These are phyloP conservation scores for Neodiprion lecontei DNA, from an alignment of 1,140 invertebrate species.

Conservation along the genomic window DNA sequence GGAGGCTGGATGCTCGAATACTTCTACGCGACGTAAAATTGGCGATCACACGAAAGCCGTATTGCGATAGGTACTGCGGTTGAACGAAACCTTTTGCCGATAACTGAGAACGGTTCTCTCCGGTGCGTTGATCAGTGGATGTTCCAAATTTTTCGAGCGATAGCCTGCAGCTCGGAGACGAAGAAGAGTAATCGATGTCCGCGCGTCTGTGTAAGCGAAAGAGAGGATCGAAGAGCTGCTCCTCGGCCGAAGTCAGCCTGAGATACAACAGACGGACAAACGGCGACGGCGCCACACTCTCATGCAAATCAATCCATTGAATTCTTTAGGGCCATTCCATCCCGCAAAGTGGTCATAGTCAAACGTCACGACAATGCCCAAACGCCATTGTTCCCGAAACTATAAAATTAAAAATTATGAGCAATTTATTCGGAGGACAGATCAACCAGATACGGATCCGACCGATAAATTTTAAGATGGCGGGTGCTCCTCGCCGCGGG, in stretches of 20 bases:
- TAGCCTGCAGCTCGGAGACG: too few relatives aligned
- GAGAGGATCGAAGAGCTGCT: not conserved
- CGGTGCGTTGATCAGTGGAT: not conserved
- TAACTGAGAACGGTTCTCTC: not conserved
- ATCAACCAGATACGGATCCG: conserved; percentile 13
- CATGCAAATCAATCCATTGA: conserved; percentile 3
- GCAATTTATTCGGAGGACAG: conserved; percentile 16
- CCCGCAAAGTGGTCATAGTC: conserved; percentile 8
- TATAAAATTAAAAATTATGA: conserved; percentile 18
- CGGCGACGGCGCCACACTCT: conserved; percentile 2
- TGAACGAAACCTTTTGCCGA: too few relatives aligned
- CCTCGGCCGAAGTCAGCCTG: not conserved
- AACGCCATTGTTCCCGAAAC: not conserved
- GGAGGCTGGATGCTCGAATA: not conserved
- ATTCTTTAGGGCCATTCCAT: not conserved
- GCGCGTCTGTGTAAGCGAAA: not conserved
- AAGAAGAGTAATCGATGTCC: too few relatives aligned
- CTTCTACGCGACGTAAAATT: not conserved
- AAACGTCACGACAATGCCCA: conserved; percentile 10
- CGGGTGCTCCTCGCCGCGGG: conserved; percentile 4
- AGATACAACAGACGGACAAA: not conserved
- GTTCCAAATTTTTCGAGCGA: not conserved
- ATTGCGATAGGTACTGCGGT: too few relatives aligned
- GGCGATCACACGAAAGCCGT: too few relatives aligned
- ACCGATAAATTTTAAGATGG: conserved; percentile 15